Conservation (phyloP, 2,113 vertebrate genomes). For the Coptodon rendalli region DNA sequence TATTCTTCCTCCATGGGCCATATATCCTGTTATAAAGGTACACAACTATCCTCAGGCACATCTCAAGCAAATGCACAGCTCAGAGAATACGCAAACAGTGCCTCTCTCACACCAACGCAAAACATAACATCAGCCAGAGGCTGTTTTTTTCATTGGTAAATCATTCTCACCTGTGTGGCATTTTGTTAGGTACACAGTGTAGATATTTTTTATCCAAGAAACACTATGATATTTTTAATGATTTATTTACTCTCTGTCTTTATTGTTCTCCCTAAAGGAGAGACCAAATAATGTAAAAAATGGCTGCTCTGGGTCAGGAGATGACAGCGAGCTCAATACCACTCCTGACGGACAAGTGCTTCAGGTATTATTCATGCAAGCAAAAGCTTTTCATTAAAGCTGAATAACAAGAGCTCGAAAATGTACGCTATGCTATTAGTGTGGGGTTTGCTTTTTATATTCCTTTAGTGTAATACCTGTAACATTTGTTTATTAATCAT, state of each 20-base stretch:
- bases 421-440: neutral
- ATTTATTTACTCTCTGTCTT: neutral
- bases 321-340: conserved; percentile 72
- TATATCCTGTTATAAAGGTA: conserved; percentile 89
- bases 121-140: neutral
- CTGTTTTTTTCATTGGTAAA: neutral
- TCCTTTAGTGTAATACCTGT: neutral
- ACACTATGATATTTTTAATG: neutral
- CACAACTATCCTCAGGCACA: neutral
- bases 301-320: conserved; percentile 51
- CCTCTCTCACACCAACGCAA: conserved; percentile 7
- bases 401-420: neutral
- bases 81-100: neutral
- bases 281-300: conserved; percentile 70
- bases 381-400: neutral
- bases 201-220: neutral
- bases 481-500: neutral
- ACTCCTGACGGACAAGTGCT: conserved; percentile 82
- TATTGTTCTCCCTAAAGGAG: conserved; percentile 62
- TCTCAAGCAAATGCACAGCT: neutral
- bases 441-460: neutral
- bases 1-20: conserved; percentile 85
- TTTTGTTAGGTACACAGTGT: neutral
- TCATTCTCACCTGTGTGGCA: neutral
- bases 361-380: conserved; percentile 63